phyloP scores from a whole-genome alignment of 2,888 invertebrate species.

The Limenitis camilla region DNA sequence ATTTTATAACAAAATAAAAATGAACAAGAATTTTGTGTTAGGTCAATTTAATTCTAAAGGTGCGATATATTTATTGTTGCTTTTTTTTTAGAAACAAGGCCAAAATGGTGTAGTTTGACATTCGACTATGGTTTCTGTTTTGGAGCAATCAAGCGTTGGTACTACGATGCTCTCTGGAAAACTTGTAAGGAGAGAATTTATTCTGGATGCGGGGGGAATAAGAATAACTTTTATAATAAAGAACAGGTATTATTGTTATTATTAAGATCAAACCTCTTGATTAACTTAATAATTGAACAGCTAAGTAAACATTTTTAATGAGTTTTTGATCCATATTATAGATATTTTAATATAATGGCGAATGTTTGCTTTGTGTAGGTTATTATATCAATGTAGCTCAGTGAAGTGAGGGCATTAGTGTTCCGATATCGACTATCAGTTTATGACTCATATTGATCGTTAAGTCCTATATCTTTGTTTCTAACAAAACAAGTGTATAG shows the following conservation, averaged over 20 bases:
- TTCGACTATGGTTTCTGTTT: slow-evolving; percentile 66
- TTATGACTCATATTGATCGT: no score
- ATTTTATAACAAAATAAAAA: not conserved
- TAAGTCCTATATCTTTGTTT: no score
- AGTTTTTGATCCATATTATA: no score
- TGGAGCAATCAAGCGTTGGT: slow-evolving; percentile 44
- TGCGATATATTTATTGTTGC: not conserved
- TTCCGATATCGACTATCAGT: no score
- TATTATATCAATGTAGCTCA: no score
- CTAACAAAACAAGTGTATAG: no score
- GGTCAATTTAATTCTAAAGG: not conserved
- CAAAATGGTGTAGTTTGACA: slow-evolving; percentile 44
- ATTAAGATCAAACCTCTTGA: no score
- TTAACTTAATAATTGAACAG: no score
- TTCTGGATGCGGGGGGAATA: slow-evolving; percentile 64
- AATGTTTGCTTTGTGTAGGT: no score
- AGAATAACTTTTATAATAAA: slow-evolving; percentile 51
- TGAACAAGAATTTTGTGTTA: not conserved
- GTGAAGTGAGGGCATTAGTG: no score
- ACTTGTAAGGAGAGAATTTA: slow-evolving; percentile 55
- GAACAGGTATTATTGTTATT: slow-evolving; percentile 50
- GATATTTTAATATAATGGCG: no score
- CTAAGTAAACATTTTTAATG: no score
- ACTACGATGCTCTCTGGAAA: slow-evolving; percentile 49
- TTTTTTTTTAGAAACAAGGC: slow-evolving; percentile 29